phyloP scores from a whole-genome alignment of 2,113 vertebrate genomes.

The Rhabdomys dilectus region DNA sequence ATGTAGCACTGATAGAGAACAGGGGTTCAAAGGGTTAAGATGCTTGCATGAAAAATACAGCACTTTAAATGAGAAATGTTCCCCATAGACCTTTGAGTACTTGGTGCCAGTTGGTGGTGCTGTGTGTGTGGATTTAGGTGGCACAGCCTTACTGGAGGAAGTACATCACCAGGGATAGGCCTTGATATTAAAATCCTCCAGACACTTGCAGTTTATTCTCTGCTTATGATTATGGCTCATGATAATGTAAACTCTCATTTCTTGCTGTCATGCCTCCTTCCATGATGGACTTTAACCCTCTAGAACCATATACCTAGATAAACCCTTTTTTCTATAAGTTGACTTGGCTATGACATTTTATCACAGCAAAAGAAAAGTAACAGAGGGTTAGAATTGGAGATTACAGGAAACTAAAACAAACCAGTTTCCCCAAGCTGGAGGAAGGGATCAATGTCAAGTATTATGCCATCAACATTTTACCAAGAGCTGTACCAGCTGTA shows the following conservation, averaged over 20 bases:
- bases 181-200: neutral
- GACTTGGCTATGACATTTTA: neutral
- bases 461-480: neutral
- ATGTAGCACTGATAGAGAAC: rapidly evolving
- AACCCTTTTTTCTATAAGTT: neutral
- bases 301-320: neutral
- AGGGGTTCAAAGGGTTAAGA: neutral
- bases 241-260: neutral
- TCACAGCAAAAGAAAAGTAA: neutral
- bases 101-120: neutral
- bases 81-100: neutral
- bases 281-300: neutral
- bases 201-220: neutral
- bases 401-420: too few relatives aligned
- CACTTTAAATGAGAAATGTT: neutral
- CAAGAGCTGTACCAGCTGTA: neutral
- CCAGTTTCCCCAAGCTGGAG: neutral
- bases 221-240: neutral
- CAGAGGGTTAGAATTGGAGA: neutral
- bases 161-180: neutral
- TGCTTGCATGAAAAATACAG: neutral
- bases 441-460: rapidly evolving
- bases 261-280: neutral
- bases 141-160: neutral
- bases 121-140: neutral